phyloP scores from a whole-genome alignment of 2,113 vertebrate genomes.

The Micronycteris hirsuta region DNA sequence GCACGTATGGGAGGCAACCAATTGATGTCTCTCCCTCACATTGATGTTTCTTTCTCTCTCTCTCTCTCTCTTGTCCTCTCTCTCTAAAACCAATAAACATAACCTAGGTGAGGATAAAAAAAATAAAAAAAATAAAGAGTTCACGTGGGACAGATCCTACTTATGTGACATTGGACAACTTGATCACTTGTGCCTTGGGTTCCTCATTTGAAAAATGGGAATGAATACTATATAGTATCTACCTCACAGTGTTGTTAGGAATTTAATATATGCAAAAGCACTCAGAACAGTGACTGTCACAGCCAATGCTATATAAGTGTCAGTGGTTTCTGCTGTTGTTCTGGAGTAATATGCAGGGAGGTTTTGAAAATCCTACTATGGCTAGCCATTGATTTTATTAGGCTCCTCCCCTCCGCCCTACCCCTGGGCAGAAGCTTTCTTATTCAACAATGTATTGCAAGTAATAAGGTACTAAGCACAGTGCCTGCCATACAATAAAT shows the following conservation, averaged over 20 bases:
- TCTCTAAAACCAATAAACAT: too few species aligned
- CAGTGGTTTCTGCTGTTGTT: not conserved
- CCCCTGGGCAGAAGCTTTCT: not conserved
- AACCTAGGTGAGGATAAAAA: too few species aligned
- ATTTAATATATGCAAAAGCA: not conserved
- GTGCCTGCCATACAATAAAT: not conserved
- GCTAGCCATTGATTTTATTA: not conserved
- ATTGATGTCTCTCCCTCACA: too few species aligned
- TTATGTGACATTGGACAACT: not conserved
- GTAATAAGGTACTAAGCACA: not conserved
- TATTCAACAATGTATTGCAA: not conserved
- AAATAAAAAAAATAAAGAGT: not conserved
- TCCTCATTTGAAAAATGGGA: not conserved
- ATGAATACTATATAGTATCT: not conserved
- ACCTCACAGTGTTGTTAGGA: not conserved
- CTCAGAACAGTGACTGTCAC: not conserved
- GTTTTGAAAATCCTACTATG: not conserved
- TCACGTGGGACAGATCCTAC: not conserved
- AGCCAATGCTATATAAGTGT: not conserved
- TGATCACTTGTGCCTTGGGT: not conserved
- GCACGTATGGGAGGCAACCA: too few species aligned
- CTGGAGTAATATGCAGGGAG: not conserved
- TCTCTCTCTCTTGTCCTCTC: too few species aligned
- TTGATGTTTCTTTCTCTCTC: too few species aligned
- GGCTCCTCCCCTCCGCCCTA: not conserved